These are phyloP conservation scores for Ameiurus melas DNA, from an alignment of 2,113 vertebrate genomes.

Conservation along the genomic window DNA sequence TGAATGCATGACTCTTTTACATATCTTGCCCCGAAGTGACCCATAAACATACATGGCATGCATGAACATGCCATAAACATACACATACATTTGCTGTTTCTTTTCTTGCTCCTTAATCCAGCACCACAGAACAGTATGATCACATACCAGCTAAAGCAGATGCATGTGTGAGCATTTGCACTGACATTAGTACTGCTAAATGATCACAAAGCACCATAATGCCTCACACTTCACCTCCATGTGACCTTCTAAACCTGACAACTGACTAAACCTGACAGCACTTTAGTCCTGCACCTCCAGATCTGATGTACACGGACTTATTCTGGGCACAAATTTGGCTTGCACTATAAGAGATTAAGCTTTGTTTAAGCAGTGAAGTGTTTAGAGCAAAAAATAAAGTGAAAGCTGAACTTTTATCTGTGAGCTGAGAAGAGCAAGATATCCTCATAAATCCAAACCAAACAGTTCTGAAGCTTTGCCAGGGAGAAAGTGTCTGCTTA, in stretches of 20 bases:
- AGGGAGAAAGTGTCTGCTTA: conserved; percentile 17
- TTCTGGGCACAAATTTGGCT: conserved; percentile 7
- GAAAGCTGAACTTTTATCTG: conserved; percentile 60
- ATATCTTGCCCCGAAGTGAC: not conserved
- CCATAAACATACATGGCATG: too few relatives aligned
- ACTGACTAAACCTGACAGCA: not conserved
- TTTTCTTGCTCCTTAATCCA: not conserved
- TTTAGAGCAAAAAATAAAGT: conserved; percentile 50
- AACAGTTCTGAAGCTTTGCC: conserved; percentile 37
- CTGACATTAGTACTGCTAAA: conserved; percentile 6
- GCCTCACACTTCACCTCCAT: not conserved
- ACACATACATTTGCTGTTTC: not conserved
- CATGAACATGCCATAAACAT: too few relatives aligned
- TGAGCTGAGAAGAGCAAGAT: conserved; percentile 41
- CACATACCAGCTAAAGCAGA: not conserved
- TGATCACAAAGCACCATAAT: not conserved
- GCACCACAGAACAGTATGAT: not conserved
- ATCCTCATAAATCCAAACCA: conserved; percentile 50
- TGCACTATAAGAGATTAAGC: conserved; percentile 62
- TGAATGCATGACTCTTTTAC: not conserved
- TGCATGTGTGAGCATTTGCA: not conserved
- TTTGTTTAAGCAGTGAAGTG: conserved; percentile 60
- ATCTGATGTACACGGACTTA: conserved; percentile 15
- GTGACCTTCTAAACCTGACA: not conserved
- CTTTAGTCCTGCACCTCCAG: not conserved